Base-by-base conservation (phyloP, 2,113 vertebrate species). In the Alosa alosa region DNA sequence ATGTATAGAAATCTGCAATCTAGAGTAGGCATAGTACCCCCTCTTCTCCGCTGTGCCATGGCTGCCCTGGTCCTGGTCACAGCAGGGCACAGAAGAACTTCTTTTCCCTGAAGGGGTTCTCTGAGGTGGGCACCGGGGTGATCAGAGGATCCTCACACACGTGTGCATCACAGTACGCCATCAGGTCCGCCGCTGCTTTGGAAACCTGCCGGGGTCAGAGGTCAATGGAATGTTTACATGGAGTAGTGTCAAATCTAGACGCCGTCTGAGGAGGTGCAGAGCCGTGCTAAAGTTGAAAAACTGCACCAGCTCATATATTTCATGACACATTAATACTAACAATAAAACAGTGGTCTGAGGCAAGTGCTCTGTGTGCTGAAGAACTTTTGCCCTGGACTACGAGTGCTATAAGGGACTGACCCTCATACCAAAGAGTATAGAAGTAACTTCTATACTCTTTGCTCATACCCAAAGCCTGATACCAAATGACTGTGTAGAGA, bases 101-200 rank as follows among this genome's bases (percentile, higher is more conserved):
- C 94, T 98, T 98, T 95, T 98, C 97, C 87, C 97, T 95, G 93
- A 96, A 98, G 0, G 97, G 97, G 92, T 98, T 98, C 92, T 98
- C 97, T 64, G 97, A 98, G 89, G 96, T 97, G 91, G 97, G 97
- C 94, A 98, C 97, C 0, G 97, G 97, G 75, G 94, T 97, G 95
- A 98, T 97, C 86, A 98, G 96, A 3, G 97, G 97, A 88, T 98
- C 97, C 86, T 98, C 97, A 1, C 96, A 96, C 90, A 95, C 92
- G 36, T 98, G 97, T 75, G 97, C 96, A 44, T 97, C 97, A 57
- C 97, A 98, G 93, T 97, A 98, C 0, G 97, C 95, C 96, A 98
- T 97, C 92, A 98, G 93, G 89, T 98, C 97, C 0, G 97, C 96
- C 0, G 97, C 97, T 2, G 97, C 97, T 93, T 98, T 98, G 78